Evolutionary conservation across 2,113 vertebrate genomes (phyloP), one percentile per base, ranked within the genome.

Genomic region (Zeus faber): DNA sequence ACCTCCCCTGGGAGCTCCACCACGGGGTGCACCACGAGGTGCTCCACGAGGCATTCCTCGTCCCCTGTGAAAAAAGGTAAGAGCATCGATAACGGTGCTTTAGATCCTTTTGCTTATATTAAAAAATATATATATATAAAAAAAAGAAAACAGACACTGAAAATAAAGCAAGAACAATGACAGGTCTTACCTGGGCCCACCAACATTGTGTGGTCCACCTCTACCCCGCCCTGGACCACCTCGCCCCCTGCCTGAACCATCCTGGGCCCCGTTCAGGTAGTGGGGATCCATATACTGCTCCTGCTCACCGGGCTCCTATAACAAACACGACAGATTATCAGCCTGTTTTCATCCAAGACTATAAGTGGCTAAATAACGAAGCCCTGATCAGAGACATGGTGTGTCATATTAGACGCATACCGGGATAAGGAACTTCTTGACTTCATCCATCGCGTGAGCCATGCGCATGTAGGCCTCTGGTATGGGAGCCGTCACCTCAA

Each of bases 361-460:
- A 29, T 29, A 29, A 5, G 9, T 29, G 4, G 27, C 9, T 29
- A 4, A 29, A 29, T 29, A n/a, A n/a, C n/a, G n/a, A n/a, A n/a
- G n/a, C n/a, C n/a, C n/a, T n/a, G n/a, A 29, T 29, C 27, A 9
- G 27, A 29, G 9, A 14, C 26, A 9, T 3, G n/a, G 0, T 14
- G 13, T 14, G 18, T 17, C 33, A 1, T 14, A 0, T 6, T 5
- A 0, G 1, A 47, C 10, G 86, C 89, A 5, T 90, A 98, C 95
- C 1, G 97, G 95, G 52, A 96, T 93, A 0, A 99, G 91, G 79
- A 98, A 99, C 63, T 99, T 98, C 85, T 99, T 98, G 64, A 99
- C 94, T 65, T 98, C 95, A 4, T 99, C 97, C 95, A 99, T 97
- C 23, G 97, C 96, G 10, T 98, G 95, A 56, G 95, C 95, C 95